Base-by-base conservation (phyloP, 1,140 invertebrate species). In the Drosophila bipectinata region DNA sequence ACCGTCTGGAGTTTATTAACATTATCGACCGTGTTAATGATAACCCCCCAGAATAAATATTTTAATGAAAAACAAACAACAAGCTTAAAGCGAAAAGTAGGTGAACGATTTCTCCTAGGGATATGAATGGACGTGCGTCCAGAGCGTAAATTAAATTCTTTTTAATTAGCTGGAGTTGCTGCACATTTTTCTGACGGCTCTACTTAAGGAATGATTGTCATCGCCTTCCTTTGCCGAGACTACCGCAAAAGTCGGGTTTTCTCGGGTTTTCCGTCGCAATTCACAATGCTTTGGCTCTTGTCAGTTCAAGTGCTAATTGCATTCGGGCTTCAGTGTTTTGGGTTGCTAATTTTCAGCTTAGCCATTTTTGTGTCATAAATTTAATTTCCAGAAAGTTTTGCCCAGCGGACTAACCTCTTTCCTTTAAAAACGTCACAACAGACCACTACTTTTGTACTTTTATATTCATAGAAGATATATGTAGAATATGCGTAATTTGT, bases 1-100 rank as follows among this genome's bases (percentile, higher is more conserved):
- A 12, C 55, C 48, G 57, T 72, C 68, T 68, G 63, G 56, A 57
- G 49, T 63, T 83, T 76, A 79, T 88, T 79, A 83, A 88, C 75
- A 88, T 87, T 83, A 87, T 83, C 82, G 83, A 39, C 55, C 56
- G 75, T 88, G 83, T 87, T 83, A 87, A 77, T 75, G 79, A 48
- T 61, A 49, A 61, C 45, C 63, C 26, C 85, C 72, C 39, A n/a
- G 12, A 41, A n/a, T 41, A 41, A 41, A 32, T 32, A 32, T 32
- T 32, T 32, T 32, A 32, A 32, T 9, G 32, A 9, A 32, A 4
- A 10, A 3, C 10, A 37, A 10, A 10, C 32, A 32, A 2, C 8
- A 32, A 32, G 8, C 32, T 32, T 32, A 8, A 32, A 9, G 32
- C 32, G 32, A 32, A 32, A 32, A 32, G 32, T 32, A 32, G 32